A percentile compares a stretch with the other conserved stretches of the same genome.
Evolutionary conservation across 1,140 invertebrate genomes (phyloP).

Genomic region (Bemisia tabaci): DNA sequence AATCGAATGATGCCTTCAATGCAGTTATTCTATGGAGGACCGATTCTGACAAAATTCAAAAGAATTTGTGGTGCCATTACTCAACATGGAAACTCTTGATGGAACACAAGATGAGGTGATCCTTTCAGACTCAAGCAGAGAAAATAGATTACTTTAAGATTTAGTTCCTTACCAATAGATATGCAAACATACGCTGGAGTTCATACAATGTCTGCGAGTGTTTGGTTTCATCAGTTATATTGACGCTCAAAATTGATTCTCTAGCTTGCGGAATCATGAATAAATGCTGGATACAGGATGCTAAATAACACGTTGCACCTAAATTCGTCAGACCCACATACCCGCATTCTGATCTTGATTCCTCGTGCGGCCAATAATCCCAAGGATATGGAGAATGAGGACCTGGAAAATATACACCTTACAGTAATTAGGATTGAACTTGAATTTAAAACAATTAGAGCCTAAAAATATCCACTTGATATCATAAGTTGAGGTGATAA

Average conservation of each 20-base stretch:
- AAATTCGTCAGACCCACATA: conserved; percentile 89
- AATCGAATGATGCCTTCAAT: too few relatives aligned
- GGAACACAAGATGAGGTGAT: too few relatives aligned
- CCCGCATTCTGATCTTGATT: conserved; percentile 81
- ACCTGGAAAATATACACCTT: conserved; percentile 34
- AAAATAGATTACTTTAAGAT: too few relatives aligned
- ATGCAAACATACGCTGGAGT: conserved; percentile 89
- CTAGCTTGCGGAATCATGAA: conserved; percentile 92
- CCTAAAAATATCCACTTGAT: too few relatives aligned
- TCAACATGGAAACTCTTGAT: too few relatives aligned
- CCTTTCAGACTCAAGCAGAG: too few relatives aligned
- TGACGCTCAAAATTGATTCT: conserved; percentile 56
- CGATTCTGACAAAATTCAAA: too few relatives aligned
- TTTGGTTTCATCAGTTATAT: conserved; percentile 35
- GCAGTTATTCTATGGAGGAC: too few relatives aligned
- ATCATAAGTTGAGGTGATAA: not conserved
- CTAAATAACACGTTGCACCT: conserved; percentile 94
- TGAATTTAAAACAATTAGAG: not conserved
- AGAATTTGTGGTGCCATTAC: too few relatives aligned
- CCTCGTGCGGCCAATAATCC: conserved; percentile 95
- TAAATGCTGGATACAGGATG: conserved; percentile 89
- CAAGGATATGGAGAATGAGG: conserved; percentile 76
- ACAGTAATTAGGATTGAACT: conserved; percentile 2
- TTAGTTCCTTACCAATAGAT: conserved; percentile 54
- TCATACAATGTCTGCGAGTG: conserved; percentile 73